These are phyloP conservation scores for Caracal caracal DNA, from an alignment of 2,113 vertebrate genomes.

Conservation along the genomic window DNA sequence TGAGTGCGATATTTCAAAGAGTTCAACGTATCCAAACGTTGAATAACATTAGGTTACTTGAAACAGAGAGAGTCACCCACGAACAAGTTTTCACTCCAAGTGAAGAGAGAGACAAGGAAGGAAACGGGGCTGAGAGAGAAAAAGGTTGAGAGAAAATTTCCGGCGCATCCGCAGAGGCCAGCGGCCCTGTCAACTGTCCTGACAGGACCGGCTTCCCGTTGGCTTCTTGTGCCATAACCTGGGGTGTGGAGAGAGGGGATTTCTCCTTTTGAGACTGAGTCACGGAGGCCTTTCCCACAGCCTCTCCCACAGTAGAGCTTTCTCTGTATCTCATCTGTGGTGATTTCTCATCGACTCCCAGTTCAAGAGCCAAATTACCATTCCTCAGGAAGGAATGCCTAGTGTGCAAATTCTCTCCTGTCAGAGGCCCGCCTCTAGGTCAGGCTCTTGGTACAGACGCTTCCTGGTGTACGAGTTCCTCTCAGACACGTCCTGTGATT, in stretches of 20 bases:
- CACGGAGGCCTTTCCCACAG: neutral
- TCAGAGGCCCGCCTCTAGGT: neutral
- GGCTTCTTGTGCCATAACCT: neutral
- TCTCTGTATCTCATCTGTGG: neutral
- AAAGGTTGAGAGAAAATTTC: neutral
- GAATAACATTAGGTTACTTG: neutral
- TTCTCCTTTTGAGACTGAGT: neutral
- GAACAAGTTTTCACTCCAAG: neutral
- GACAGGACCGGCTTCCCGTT: no score
- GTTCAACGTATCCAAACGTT: neutral
- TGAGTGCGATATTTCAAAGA: neutral
- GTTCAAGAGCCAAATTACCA: neutral
- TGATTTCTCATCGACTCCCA: neutral
- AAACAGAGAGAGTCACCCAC: neutral
- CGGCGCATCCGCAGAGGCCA: accelerated
- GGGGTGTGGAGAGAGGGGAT: no score
- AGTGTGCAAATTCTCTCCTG: neutral
- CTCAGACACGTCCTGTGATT: neutral
- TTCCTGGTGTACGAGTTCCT: neutral
- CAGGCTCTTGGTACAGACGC: neutral
- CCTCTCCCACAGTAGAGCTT: neutral
- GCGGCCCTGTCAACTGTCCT: neutral
- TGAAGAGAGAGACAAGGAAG: neutral
- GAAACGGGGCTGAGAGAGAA: neutral
- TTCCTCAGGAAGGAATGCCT: neutral